Evolutionary conservation across 2,797 vertebrate species (phyloP).

Genomic region (Alauda arvensis): DNA sequence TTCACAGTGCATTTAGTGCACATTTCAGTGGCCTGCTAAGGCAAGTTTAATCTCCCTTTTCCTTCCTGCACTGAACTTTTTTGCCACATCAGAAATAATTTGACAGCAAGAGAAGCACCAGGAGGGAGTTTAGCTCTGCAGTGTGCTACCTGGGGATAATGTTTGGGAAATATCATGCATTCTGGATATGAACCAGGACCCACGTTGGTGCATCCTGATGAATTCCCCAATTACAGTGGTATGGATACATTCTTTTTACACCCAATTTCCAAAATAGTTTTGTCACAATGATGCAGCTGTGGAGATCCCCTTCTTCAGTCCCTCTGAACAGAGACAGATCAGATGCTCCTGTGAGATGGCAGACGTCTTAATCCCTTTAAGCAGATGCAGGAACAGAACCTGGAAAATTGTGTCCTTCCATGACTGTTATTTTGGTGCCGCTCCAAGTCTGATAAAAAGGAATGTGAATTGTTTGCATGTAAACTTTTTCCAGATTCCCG

Average conservation of each 20-base stretch:
- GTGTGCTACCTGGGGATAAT: not conserved
- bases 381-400: not conserved
- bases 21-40: not conserved
- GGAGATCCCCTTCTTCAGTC: not conserved
- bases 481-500: not conserved
- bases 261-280: not conserved
- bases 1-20: not conserved
- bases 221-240: not conserved
- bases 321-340: not conserved
- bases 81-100: not conserved
- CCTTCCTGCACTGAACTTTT: not conserved
- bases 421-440: not conserved
- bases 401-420: not conserved
- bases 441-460: not conserved
- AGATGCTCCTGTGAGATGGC: not conserved
- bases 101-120: not conserved
- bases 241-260: not conserved
- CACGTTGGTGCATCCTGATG: not conserved
- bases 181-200: not conserved
- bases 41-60: not conserved
- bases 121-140: not conserved
- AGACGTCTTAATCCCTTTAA: not conserved
- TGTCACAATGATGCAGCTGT: not conserved
- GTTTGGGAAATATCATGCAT: not conserved
- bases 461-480: not conserved